Conservation (phyloP, 1,140 invertebrate genomes). For the Aphidius gifuensis region DNA sequence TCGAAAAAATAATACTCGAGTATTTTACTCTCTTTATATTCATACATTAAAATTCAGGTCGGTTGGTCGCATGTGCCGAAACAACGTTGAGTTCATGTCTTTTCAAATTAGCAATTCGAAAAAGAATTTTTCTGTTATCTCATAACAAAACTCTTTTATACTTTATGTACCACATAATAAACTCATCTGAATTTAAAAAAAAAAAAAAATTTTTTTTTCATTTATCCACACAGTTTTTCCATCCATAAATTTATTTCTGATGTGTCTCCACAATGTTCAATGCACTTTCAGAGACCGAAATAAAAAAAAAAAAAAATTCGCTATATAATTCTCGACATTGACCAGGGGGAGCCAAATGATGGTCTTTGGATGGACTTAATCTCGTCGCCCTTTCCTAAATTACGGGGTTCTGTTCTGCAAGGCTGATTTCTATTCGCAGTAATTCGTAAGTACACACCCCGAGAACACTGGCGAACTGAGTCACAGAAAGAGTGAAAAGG, state of each 20-base stretch:
- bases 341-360: conserved; percentile 35
- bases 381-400: conserved; percentile 43
- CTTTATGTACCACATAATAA: too few species aligned
- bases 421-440: conserved; percentile 33
- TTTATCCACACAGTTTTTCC: neutral
- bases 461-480: too few species aligned
- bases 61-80: neutral
- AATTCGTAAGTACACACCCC: conserved; percentile 35
- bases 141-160: too few species aligned
- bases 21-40: too few species aligned
- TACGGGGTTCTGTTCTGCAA: conserved; percentile 29
- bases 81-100: neutral
- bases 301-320: neutral
- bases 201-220: neutral
- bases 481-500: neutral
- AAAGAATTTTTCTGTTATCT: conserved; percentile 10
- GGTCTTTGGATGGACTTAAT: conserved; percentile 44
- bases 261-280: conserved; percentile 29
- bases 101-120: conserved; percentile 36
- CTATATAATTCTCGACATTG: too few species aligned
- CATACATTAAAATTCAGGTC: neutral
- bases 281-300: conserved; percentile 27
- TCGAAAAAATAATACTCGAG: neutral
- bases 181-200: too few species aligned
- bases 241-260: conserved; percentile 25